phyloP scores from a whole-genome alignment of 2,797 vertebrate genomes.

The Spea hammondii region DNA sequence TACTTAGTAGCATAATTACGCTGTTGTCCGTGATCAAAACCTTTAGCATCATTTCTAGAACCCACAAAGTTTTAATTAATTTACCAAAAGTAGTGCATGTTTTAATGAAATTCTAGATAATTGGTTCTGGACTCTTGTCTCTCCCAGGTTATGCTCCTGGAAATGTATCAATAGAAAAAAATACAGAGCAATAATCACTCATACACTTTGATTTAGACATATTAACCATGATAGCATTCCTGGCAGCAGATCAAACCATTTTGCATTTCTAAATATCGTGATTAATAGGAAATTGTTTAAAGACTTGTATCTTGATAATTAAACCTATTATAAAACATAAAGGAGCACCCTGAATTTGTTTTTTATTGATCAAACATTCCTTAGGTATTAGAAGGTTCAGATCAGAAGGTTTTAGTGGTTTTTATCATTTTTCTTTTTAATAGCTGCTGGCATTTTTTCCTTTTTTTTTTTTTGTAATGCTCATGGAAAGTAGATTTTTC shows the following conservation, averaged over 20 bases:
- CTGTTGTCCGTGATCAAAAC: slow-evolving; percentile 21
- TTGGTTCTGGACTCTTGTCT: not conserved
- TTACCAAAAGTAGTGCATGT: not conserved
- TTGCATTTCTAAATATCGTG: not conserved
- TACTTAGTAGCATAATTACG: slow-evolving; percentile 6
- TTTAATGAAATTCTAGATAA: not conserved
- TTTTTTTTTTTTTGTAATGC: too few relatives aligned
- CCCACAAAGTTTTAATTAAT: not conserved
- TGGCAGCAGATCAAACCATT: not conserved
- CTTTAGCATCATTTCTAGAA: slow-evolving; percentile 22
- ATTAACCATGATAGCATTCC: not conserved
- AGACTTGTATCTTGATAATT: not conserved
- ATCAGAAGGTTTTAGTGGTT: too few relatives aligned
- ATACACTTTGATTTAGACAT: not conserved
- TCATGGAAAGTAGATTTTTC: too few relatives aligned
- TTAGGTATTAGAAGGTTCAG: not conserved
- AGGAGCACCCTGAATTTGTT: not conserved
- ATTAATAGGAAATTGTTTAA: too few relatives aligned
- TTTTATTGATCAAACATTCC: not conserved
- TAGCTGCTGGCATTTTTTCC: not conserved
- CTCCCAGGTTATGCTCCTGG: not conserved
- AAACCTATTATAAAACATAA: not conserved
- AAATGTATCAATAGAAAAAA: slow-evolving; percentile 3
- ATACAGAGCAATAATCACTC: not conserved
- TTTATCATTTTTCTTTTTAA: too few relatives aligned